Base-by-base conservation (phyloP, 2,797 vertebrate genomes). In the Sarcoramphus papa region DNA sequence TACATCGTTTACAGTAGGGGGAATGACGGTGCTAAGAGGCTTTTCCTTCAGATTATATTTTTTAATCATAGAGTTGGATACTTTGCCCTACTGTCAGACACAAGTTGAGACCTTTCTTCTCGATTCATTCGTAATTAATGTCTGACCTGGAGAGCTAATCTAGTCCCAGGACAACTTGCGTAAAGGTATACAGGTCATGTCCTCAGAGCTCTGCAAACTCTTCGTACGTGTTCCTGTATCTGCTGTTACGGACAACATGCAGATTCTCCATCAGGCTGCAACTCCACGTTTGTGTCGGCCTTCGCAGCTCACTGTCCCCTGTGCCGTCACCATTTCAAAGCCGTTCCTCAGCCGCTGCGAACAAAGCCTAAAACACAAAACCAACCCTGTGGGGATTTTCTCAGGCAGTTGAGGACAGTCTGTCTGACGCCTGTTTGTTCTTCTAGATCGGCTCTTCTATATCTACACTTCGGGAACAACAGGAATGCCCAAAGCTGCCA, bases 381-480 rank as follows among this genome's bases (percentile, higher is more conserved):
- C 37, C 6, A 27, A 16, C 21, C 41, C 53, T 3, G 3, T 4
- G 33, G 33, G 59, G 37, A 3, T 41, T 51, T 54, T 10, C 40
- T 8, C 6, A 3, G 14, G 28, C 22, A 1, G 53, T 11, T 40
- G 59, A 21, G 53, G 51, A 23, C 10, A 3, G 10, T 16, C 48
- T 7, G 10, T 12, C 45, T 59, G 33, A 79, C 4, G 63, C 15
- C 76, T 17, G 6, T 31, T 62, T 45, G 0, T 91, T 72, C 51
- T 76, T 84, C 33, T 97, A 99, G 99, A 99, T 91, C 98, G 98
- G 2, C 98, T 99, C 56, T 99, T 99, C 98, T 99, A 99, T 73
- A 99, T 99, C 97, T 99, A 99, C 95, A 99, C 99, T 0, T 99
- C 99, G 0, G 99, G 99, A 45, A 99, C 99, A 30, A 99, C 99